Evolutionary conservation across 2,113 vertebrate species (phyloP).

Genomic region (Meriones unguiculatus): DNA sequence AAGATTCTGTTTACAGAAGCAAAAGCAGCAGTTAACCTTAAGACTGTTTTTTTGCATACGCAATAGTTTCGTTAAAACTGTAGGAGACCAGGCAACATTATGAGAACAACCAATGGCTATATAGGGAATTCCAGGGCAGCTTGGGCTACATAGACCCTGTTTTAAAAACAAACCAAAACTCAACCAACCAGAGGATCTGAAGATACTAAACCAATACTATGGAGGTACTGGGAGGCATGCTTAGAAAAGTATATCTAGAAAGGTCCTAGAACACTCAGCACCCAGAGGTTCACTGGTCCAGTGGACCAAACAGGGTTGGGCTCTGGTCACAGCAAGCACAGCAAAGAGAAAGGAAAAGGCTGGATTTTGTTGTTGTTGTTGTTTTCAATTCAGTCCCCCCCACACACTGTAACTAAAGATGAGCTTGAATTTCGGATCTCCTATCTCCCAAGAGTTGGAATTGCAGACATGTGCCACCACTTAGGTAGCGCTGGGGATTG

Average conservation of each 20-base stretch:
- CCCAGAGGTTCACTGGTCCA: neutral
- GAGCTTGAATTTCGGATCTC: too few relatives aligned
- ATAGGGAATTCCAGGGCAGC: neutral
- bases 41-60: too few relatives aligned
- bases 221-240: neutral
- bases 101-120: too few relatives aligned
- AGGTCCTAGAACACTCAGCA: neutral
- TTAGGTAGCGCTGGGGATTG: neutral
- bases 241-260: neutral
- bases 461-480: neutral
- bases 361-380: neutral
- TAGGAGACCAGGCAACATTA: neutral
- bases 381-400: too few relatives aligned
- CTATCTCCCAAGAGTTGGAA: neutral
- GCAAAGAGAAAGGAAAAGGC: neutral
- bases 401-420: neutral
- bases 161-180: neutral
- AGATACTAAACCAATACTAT: neutral
- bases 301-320: neutral
- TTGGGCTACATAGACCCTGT: too few relatives aligned
- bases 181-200: neutral
- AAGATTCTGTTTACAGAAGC: neutral
- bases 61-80: neutral
- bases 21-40: too few relatives aligned
- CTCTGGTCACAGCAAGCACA: neutral